phyloP scores from a whole-genome alignment of 2,113 vertebrate genomes.

The Urocitellus parryii region DNA sequence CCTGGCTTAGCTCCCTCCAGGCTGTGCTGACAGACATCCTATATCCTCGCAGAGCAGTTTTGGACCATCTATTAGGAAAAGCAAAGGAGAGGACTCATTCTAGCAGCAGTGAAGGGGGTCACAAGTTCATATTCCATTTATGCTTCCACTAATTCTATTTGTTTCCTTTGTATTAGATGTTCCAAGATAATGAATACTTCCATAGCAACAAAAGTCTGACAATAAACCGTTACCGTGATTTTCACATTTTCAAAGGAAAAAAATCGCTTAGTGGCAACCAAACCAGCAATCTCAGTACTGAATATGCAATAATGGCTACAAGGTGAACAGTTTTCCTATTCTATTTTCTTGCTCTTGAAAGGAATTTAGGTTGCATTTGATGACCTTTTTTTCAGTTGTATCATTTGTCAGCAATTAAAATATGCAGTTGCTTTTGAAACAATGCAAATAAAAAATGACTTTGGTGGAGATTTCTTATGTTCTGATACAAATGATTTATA shows the following conservation, averaged over 20 bases:
- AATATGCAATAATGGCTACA: constrained; percentile 46
- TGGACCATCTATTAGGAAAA: constrained; percentile 42
- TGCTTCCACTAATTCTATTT: constrained; percentile 73
- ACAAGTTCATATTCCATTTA: constrained; percentile 74
- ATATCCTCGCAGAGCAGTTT: constrained; percentile 8
- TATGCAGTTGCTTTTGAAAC: constrained; percentile 30
- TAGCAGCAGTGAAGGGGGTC: not conserved
- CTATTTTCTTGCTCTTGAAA: constrained; percentile 51
- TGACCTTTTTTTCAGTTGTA: constrained; percentile 17
- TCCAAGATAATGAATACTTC: constrained; percentile 80
- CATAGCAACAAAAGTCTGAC: constrained; percentile 81
- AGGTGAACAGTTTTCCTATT: constrained; percentile 70
- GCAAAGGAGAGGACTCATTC: constrained; percentile 4
- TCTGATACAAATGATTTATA: constrained; percentile 39
- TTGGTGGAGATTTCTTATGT: not conserved
- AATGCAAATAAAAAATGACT: not conserved
- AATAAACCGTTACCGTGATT: constrained; percentile 80
- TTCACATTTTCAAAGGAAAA: constrained; percentile 75
- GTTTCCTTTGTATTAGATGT: constrained; percentile 65
- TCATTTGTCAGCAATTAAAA: constrained; percentile 49
- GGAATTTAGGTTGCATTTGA: constrained; percentile 52
- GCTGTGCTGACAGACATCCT: not conserved
- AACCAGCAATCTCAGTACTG: constrained; percentile 60
- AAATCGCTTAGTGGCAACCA: constrained; percentile 58
- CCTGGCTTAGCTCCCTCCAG: not conserved